A percentile compares a stretch with the other conserved stretches of the same genome.
Conservation (phyloP, 2,113 vertebrate genomes). For the Gobiocypris rarus region DNA sequence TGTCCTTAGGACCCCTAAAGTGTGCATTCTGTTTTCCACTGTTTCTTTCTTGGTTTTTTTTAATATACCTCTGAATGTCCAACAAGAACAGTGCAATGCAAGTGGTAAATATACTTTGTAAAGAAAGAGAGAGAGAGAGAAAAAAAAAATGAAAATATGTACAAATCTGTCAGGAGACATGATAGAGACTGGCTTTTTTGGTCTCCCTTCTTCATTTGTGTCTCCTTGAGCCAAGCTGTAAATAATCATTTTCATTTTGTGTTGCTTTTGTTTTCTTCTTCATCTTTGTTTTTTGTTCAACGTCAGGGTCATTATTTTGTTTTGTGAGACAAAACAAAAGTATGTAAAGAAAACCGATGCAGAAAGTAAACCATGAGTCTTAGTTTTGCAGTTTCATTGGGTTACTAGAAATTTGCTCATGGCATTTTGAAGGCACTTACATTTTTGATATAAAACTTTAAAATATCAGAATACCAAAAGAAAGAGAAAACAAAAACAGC, state of each 20-base stretch:
- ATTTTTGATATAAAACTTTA: slow-evolving; percentile 68
- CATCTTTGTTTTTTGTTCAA: slow-evolving; percentile 57
- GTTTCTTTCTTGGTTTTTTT: slow-evolving; percentile 23
- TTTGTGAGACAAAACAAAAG: slow-evolving; percentile 74
- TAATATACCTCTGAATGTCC: slow-evolving; percentile 42
- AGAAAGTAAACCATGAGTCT: slow-evolving; percentile 70
- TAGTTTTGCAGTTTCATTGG: slow-evolving; percentile 67
- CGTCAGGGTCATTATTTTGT: slow-evolving; percentile 74
- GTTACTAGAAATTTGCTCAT: slow-evolving; percentile 66
- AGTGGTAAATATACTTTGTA: slow-evolving; percentile 48
- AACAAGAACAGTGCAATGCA: slow-evolving; percentile 51
- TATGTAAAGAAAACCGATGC: slow-evolving; percentile 76
- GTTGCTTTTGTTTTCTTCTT: slow-evolving; percentile 64
- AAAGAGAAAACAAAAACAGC: slow-evolving; percentile 63
- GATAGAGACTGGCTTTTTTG: slow-evolving; percentile 61
- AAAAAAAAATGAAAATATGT: slow-evolving; percentile 56
- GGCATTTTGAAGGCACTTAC: slow-evolving; percentile 80
- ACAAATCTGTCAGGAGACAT: slow-evolving; percentile 73
- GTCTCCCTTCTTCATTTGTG: slow-evolving; percentile 58
- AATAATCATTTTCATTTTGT: slow-evolving; percentile 66
- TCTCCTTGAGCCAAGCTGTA: slow-evolving; percentile 74
- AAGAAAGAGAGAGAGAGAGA: not conserved
- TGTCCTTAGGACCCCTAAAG: slow-evolving; percentile 28
- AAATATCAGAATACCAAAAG: slow-evolving; percentile 62
- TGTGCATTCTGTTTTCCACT: slow-evolving; percentile 5